Evolutionary conservation across 2,113 vertebrate species (phyloP).

Genomic region (Pygoscelis adeliae): DNA sequence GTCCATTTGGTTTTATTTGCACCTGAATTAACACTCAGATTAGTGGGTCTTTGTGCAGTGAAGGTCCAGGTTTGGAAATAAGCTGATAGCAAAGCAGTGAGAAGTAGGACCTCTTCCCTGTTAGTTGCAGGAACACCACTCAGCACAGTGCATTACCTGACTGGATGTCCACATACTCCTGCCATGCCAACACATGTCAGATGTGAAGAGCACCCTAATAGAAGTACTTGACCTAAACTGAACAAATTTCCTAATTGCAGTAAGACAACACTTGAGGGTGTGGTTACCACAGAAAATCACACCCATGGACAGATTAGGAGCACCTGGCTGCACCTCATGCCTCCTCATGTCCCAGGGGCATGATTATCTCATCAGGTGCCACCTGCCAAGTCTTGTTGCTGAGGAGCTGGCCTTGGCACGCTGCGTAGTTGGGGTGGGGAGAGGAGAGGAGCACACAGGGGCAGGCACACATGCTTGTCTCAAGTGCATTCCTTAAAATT

Average conservation of each 20-base stretch:
- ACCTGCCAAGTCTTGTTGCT: conserved; percentile 58
- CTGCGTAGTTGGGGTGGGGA: neutral
- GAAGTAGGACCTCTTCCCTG: neutral
- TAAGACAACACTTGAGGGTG: conserved; percentile 46
- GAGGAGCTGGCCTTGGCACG: neutral
- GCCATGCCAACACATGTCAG: neutral
- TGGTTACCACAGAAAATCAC: conserved; percentile 44
- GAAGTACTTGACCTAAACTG: conserved; percentile 23
- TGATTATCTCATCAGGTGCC: conserved; percentile 52
- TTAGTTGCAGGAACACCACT: neutral
- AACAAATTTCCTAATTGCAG: conserved; percentile 53
- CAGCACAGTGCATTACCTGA: neutral
- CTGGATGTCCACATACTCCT: neutral
- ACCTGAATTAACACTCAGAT: neutral
- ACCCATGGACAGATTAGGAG: conserved; percentile 36
- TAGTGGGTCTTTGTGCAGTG: neutral
- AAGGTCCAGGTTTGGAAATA: neutral
- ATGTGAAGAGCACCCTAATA: neutral
- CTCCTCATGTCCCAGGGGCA: conserved; percentile 13
- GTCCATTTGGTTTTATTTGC: neutral
- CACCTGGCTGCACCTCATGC: conserved; percentile 41
- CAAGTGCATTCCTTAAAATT: conserved; percentile 8
- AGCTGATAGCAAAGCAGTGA: neutral
- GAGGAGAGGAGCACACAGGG: neutral
- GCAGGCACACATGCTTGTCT: neutral